phyloP scores from a whole-genome alignment of 1,140 invertebrate genomes.

The Caenorhabditis brenneri region DNA sequence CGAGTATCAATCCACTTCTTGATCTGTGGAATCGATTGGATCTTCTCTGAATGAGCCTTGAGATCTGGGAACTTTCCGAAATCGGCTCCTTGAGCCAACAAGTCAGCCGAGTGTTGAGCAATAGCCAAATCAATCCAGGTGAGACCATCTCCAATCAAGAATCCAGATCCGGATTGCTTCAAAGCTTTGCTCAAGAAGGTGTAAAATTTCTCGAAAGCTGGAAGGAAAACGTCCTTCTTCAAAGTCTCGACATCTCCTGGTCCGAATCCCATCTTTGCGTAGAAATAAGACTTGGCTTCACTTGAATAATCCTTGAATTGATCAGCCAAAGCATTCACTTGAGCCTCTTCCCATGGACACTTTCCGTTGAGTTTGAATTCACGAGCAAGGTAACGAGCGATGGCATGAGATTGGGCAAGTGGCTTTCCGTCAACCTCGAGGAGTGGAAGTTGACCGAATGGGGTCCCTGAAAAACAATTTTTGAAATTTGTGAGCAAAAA shows the following conservation, averaged over 20 bases:
- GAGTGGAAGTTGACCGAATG: slow-evolving; percentile 67
- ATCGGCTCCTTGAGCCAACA: not conserved
- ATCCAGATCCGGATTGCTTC: slow-evolving; percentile 40
- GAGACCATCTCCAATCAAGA: slow-evolving; percentile 38
- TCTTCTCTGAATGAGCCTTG: slow-evolving; percentile 19
- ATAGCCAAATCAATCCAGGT: slow-evolving; percentile 55
- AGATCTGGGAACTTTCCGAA: not conserved
- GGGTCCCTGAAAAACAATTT: slow-evolving; percentile 55
- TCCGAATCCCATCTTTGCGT: slow-evolving; percentile 40
- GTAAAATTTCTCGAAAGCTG: slow-evolving; percentile 53
- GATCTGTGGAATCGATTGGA: slow-evolving; percentile 11
- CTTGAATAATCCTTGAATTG: slow-evolving; percentile 50
- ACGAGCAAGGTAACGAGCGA: slow-evolving; percentile 66
- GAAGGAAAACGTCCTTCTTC: slow-evolving; percentile 45
- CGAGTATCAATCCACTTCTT: slow-evolving; percentile 44
- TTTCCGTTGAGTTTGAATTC: slow-evolving; percentile 65
- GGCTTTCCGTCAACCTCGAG: slow-evolving; percentile 70
- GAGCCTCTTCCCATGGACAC: slow-evolving; percentile 60
- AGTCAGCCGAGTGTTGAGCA: slow-evolving; percentile 49
- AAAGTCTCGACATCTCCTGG: slow-evolving; percentile 50
- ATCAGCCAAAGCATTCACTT: slow-evolving; percentile 59
- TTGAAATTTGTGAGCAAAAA: too few species aligned
- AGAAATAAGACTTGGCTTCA: slow-evolving; percentile 43
- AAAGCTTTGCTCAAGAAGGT: slow-evolving; percentile 46
- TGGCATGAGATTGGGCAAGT: slow-evolving; percentile 63